Percentiles rank a stretch among this genome's conserved stretches.
phyloP scores from a whole-genome alignment of 1,140 invertebrate species.

The Doryteuthis pealeii region DNA sequence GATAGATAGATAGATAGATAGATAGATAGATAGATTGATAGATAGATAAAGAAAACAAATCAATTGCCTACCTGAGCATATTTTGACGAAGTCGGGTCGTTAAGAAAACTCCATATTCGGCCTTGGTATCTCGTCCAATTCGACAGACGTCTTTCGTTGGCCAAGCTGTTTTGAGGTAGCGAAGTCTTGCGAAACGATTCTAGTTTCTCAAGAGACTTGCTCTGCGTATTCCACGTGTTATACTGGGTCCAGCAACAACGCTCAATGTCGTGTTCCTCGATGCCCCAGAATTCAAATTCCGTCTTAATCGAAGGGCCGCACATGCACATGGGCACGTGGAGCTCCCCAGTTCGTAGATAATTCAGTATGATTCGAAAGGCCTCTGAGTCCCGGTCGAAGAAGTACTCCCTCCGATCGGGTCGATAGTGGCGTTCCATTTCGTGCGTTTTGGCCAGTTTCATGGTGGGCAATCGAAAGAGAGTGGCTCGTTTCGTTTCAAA shows the following conservation, averaged over 20 bases:
- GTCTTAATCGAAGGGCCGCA: conserved; percentile 51
- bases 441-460: conserved; percentile 39
- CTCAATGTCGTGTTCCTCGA: conserved; percentile 52
- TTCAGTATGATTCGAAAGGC: conserved; percentile 50
- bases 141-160: conserved; percentile 26
- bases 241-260: conserved; percentile 56
- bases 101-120: conserved; percentile 46
- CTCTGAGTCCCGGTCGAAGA: conserved; percentile 53
- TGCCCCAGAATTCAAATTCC: conserved; percentile 56
- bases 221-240: conserved; percentile 56
- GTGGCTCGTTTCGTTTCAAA: conserved; percentile 52
- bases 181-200: conserved; percentile 53
- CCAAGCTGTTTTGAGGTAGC: conserved; percentile 40
- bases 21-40: too few species aligned
- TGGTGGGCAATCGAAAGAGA: conserved; percentile 39
- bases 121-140: conserved; percentile 37
- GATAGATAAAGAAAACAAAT: too few species aligned
- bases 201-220: conserved; percentile 49
- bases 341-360: conserved; percentile 52
- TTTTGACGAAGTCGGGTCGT: conserved; percentile 47
- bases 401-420: conserved; percentile 71
- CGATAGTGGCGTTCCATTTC: conserved; percentile 49
- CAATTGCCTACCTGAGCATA: conserved; percentile 41
- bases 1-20: too few species aligned
- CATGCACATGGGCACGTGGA: conserved; percentile 52